Base-by-base conservation (phyloP, 2,888 invertebrate genomes). In the Volucella zonaria region DNA sequence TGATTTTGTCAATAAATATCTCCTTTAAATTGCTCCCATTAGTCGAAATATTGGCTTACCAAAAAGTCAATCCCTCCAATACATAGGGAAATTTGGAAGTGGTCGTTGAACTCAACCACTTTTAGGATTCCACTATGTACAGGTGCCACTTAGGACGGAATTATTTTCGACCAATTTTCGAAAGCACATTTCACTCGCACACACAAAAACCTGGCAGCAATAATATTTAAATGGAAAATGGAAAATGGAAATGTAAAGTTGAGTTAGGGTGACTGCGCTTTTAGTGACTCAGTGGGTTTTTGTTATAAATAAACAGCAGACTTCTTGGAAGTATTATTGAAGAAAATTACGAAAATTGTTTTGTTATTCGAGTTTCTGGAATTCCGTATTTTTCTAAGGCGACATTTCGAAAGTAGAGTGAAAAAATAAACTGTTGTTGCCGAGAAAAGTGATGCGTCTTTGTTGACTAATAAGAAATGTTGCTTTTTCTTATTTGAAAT, bases 101-200 rank as follows among this genome's bases (percentile, higher is more conserved):
- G 83, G 80, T 71, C 81, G 61, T 81, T 85, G 83, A 85, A 85
- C 83, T 81, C 80, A 62, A 85, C 83, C 83, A 85, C 83, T 85
- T 85, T 79, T 75, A 61, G 64, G 83, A 80, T 66, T 71, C 43
- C 10, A 31, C 51, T 42, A 70, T 8, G 54, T 31, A 61, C 83
- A 83, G 83, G 83, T 85, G 83, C 54, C 68, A 45, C 9, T 47
- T 11, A 10, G 14, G n/a, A 18, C 11, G n/a, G 14, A 11, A n/a
- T 8, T 18, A 31, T 58, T 49, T 42, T 47, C 52, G 11, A 70
- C 56, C 61, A 67, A 47, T 68, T 76, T 83, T 45, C n/a, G 14
- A 59, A 73, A 73, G 52, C 47, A n/a, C n/a, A n/a, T n/a, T 54
- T 12, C 31, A 31, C 31, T 31, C 4, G 31, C 31, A 31, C 6